phyloP scores from a whole-genome alignment of 2,797 vertebrate species.

The Poecilia wingei region DNA sequence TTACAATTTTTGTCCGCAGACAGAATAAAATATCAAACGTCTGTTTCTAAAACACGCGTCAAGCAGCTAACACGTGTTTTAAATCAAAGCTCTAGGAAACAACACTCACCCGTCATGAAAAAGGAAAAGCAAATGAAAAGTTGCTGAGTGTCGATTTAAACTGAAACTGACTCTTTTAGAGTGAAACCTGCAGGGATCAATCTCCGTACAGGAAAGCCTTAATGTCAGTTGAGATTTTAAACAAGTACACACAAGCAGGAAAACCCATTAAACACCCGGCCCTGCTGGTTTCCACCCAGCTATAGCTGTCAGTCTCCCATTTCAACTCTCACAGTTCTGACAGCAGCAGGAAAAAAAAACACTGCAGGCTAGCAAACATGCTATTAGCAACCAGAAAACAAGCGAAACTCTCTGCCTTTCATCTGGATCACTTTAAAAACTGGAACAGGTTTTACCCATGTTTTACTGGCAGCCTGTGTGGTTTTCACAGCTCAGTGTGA shows the following conservation, averaged over 20 bases:
- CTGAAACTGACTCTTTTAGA: constrained; percentile 6
- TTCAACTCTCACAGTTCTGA: background rate
- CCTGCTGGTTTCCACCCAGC: constrained; percentile 39
- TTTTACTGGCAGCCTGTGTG: constrained; percentile 49
- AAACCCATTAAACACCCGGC: constrained; percentile 21
- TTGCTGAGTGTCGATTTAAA: background rate
- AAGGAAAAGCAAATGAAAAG: background rate
- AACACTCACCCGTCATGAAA: background rate
- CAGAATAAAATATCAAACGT: background rate
- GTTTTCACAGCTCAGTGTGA: constrained; percentile 54
- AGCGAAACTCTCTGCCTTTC: background rate
- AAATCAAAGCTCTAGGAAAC: background rate
- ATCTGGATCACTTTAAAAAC: background rate
- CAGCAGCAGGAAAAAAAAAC: background rate
- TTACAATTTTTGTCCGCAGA: background rate
- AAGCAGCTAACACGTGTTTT: background rate
- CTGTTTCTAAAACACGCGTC: background rate
- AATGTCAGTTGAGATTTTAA: background rate
- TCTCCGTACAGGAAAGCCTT: background rate
- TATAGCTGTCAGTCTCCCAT: constrained; percentile 5
- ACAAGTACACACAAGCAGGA: constrained; percentile 1
- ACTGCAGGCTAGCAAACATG: background rate
- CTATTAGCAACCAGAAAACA: constrained; percentile 1
- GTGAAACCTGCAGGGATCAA: constrained; percentile 2
- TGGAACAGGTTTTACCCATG: background rate